Percentiles rank a stretch among this genome's conserved stretches.
Conservation (phyloP, 2,888 invertebrate species). For the Elysia crispata region DNA sequence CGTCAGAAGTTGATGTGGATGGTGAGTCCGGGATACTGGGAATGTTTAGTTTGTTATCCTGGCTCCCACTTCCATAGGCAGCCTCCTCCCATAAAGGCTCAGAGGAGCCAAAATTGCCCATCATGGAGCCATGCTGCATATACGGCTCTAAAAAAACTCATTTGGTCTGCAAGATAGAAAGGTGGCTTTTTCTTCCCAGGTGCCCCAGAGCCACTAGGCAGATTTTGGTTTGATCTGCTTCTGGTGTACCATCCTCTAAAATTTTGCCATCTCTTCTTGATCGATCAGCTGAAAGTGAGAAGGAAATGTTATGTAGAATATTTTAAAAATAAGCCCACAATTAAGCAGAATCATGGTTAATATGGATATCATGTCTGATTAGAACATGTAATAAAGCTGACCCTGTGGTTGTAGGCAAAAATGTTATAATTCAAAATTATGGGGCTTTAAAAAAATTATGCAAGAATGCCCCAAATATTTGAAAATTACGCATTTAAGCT, state of each 20-base stretch:
- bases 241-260: neutral
- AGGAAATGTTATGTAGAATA: neutral
- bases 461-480: too few relatives aligned
- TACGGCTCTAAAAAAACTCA: neutral
- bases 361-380: neutral
- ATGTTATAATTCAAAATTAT: too few relatives aligned
- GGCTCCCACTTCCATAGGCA: neutral
- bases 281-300: neutral
- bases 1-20: neutral
- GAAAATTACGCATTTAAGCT: too few relatives aligned
- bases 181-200: neutral
- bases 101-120: neutral
- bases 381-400: neutral
- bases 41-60: neutral
- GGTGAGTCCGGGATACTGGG: neutral
- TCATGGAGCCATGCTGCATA: neutral
- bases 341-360: neutral
- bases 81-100: neutral
- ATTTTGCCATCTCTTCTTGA: conserved; percentile 2
- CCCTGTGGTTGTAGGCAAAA: too few relatives aligned
- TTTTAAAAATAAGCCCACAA: neutral
- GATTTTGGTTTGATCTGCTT: neutral
- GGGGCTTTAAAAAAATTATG: too few relatives aligned
- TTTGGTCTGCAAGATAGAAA: neutral
- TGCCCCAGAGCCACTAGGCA: neutral